phyloP scores from a whole-genome alignment of 2,113 vertebrate species.

The Mustela lutreola region DNA sequence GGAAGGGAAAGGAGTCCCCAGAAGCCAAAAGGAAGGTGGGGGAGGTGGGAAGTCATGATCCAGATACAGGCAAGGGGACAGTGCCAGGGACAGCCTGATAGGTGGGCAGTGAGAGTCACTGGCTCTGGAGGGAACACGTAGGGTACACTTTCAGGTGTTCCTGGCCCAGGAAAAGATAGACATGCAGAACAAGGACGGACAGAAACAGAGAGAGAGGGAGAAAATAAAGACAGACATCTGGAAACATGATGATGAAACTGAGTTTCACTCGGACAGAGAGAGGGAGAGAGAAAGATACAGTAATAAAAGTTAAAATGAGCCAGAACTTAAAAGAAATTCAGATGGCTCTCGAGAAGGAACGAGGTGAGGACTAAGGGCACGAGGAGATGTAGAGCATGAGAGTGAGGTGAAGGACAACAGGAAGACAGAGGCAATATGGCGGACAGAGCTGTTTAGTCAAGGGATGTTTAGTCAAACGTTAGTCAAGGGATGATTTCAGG shows the following conservation, averaged over 20 bases:
- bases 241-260: background rate
- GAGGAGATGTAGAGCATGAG: background rate
- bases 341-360: background rate
- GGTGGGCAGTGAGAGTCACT: background rate
- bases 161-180: background rate
- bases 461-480: too few species aligned
- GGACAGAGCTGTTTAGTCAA: fast-evolving
- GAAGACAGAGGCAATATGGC: fast-evolving
- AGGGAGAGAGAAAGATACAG: background rate
- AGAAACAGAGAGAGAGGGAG: background rate
- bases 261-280: background rate
- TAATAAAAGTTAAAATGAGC: background rate
- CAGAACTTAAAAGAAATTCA: background rate
- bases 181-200: background rate
- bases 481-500: too few species aligned
- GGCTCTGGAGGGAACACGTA: background rate
- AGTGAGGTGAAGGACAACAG: background rate
- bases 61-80: background rate
- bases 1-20: background rate
- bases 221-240: background rate
- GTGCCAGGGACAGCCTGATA: background rate
- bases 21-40: background rate
- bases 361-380: background rate
- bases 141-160: background rate
- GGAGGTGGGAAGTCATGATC: background rate